These are phyloP conservation scores for Galendromus occidentalis DNA, from an alignment of 1,140 invertebrate genomes.

Conservation along the genomic window DNA sequence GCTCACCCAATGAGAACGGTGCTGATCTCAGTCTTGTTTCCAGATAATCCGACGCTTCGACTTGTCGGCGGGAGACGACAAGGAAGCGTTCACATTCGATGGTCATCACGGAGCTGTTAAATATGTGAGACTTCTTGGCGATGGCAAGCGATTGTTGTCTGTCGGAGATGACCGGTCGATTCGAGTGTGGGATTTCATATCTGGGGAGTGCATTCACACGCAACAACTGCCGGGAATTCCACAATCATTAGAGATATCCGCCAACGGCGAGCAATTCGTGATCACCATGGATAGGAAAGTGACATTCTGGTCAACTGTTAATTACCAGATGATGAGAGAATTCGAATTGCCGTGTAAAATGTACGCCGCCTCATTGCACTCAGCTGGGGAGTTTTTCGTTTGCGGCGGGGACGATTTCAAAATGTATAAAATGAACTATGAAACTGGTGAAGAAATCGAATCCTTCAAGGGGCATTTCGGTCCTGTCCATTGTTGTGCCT, in stretches of 20 bases:
- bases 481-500: conserved; percentile 80
- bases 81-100: conserved; percentile 48
- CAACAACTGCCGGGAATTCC: background rate
- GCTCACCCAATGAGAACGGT: background rate
- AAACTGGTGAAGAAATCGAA: conserved; percentile 73
- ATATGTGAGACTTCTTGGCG: conserved; percentile 53
- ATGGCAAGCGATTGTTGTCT: conserved; percentile 57
- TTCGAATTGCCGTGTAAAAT: conserved; percentile 65
- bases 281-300: conserved; percentile 12
- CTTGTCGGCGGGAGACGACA: conserved; percentile 19
- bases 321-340: conserved; percentile 30
- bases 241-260: conserved; percentile 1
- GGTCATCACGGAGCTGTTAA: conserved; percentile 67
- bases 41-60: background rate
- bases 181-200: background rate
- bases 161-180: conserved; percentile 78
- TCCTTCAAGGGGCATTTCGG: conserved; percentile 96
- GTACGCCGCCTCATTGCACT: conserved; percentile 75
- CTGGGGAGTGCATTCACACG: background rate
- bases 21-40: background rate
- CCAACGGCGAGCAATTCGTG: background rate
- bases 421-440: conserved; percentile 92
- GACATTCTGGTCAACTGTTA: background rate
- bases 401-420: conserved; percentile 91
- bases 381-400: conserved; percentile 71